Percentiles rank a stretch among this genome's conserved stretches.
Evolutionary conservation across 2,888 invertebrate genomes (phyloP).

Genomic region (Hipparchia sbordonii): DNA sequence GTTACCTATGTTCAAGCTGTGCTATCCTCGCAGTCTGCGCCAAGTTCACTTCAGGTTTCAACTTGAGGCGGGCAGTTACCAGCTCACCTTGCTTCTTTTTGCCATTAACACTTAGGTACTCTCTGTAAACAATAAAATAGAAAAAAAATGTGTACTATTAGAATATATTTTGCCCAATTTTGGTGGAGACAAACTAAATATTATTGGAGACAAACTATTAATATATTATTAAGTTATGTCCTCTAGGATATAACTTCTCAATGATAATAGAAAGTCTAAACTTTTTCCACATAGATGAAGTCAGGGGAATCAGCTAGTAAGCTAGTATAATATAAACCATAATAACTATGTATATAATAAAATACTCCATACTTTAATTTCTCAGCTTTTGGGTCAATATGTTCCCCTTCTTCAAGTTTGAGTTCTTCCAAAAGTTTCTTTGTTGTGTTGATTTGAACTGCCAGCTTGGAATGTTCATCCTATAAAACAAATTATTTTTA

Average conservation of each 20-base stretch:
- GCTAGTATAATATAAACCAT: not conserved
- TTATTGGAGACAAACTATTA: too few species aligned
- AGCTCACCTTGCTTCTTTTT: slow-evolving; percentile 67
- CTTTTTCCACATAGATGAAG: too few species aligned
- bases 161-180: too few species aligned
- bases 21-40: slow-evolving; percentile 91
- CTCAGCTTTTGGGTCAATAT: slow-evolving; percentile 76
- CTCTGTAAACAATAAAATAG: slow-evolving; percentile 51
- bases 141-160: not conserved
- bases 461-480: slow-evolving; percentile 73
- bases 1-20: slow-evolving; percentile 88
- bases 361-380: slow-evolving; percentile 66
- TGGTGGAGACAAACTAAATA: too few species aligned
- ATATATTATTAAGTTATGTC: too few species aligned
- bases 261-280: too few species aligned
- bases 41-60: slow-evolving; percentile 80
- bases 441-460: slow-evolving; percentile 74
- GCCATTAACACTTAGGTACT: slow-evolving; percentile 57
- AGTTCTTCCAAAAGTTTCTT: slow-evolving; percentile 77
- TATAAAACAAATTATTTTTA: slow-evolving; percentile 39
- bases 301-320: too few species aligned
- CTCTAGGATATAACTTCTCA: too few species aligned
- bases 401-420: slow-evolving; percentile 75
- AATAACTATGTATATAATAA: not conserved
- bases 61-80: slow-evolving; percentile 79